These are phyloP conservation scores for Anniella stebbinsi DNA, from an alignment of 2,797 vertebrate genomes.

Conservation along the genomic window DNA sequence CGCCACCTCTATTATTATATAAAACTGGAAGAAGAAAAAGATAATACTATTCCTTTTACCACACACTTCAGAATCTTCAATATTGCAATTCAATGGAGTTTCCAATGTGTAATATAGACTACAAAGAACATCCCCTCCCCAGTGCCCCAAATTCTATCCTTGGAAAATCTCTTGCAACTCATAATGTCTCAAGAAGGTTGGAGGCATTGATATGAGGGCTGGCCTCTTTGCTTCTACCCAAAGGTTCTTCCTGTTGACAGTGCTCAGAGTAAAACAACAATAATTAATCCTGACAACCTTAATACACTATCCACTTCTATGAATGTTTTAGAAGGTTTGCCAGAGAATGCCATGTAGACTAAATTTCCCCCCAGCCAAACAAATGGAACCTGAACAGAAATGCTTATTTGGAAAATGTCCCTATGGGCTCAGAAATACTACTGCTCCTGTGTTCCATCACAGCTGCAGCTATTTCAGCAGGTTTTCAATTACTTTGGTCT, in stretches of 20 bases:
- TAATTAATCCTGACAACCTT: conserved; percentile 30
- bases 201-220: neutral
- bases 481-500: conserved; percentile 2
- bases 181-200: neutral
- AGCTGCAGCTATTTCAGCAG: conserved; percentile 26
- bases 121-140: neutral
- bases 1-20: neutral
- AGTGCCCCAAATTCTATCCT: neutral
- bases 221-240: neutral
- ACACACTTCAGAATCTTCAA: neutral
- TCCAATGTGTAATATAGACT: neutral
- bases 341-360: neutral
- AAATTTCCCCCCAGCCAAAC: conserved; percentile 5
- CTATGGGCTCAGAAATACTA: conserved; percentile 9
- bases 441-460: conserved; percentile 14
- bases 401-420: conserved; percentile 5
- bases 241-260: conserved; percentile 19
- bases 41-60: neutral
- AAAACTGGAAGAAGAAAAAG: neutral
- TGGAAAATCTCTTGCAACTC: neutral
- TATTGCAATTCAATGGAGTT: conserved; percentile 6
- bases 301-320: conserved; percentile 4
- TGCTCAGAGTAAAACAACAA: conserved; percentile 32
- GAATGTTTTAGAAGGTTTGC: neutral
- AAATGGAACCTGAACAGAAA: neutral